Evolutionary conservation across 2,888 invertebrate species (phyloP), one percentile per base, ranked within the genome.

Genomic region (Scrobipalpa atriplicella): DNA sequence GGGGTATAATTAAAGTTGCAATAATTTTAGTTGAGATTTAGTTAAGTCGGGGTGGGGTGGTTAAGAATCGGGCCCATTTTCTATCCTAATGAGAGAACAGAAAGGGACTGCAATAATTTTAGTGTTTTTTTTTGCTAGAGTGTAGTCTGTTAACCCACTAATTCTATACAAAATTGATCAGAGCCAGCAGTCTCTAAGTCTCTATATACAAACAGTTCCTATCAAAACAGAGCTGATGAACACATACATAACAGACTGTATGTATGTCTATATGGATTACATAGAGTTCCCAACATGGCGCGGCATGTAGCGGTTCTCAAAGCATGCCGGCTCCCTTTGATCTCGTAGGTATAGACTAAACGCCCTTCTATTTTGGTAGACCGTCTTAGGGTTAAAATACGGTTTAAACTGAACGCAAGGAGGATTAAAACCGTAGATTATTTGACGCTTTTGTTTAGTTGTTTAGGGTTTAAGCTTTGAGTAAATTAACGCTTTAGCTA

Each of bases 341-440:
- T 87, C 82, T 87, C 18, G 38, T 73, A 79, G 74, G 77, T 82
- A 81, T 77, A 74, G 70, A 70, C 75, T 77, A 70, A 78, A 76
- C 78, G 78, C 85, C 86, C 82, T 85, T 86, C 85, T 87, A 87
- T 87, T 89, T 86, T 74, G 81, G 84, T 84, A 77, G 73, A 70
- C 76, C 76, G 74, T 86, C 85, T 86, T 85, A 79, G 77, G 78
- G 79, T 75, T 79, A 78, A 76, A 75, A 77, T 78, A 73, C 76
- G 72, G 75, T 74, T 73, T 73, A 66, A 74, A 72, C 69, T 72
- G 68, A 66, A 69, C 65, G 73, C 75, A 52, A 63, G 52, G 63
- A 41, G 52, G 51, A 63, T 63, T 63, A 63, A 18, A 63, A 38
- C 51, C 52, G 38, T 47, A 16, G 47, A 47, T 47, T 47, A n/a